Base-by-base conservation (phyloP, 2,888 invertebrate species). In the Lithodes maja region DNA sequence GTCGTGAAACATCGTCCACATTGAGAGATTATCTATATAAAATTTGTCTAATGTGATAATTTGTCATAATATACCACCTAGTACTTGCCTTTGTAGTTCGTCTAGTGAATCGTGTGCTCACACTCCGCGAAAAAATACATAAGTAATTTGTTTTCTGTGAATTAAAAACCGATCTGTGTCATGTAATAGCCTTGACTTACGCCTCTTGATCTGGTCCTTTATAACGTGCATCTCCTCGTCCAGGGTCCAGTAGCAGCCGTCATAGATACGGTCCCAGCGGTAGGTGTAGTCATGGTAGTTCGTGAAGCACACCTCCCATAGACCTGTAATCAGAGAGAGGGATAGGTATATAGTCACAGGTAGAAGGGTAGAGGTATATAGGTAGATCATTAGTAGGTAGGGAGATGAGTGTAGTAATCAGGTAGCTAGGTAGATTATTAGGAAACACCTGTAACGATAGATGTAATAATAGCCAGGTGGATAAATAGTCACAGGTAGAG, bases 161-260 rank as follows among this genome's bases (percentile, higher is more conserved):
- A 33, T 33, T 33, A 33, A 33, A 33, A 33, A 33, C 33, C 33
- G 33, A 33, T 33, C 33, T 33, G 33, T 33, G 33, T 33, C 33
- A 33, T 33, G 33, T 33, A 33, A 33, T 33, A 33, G 33, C 33
- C 33, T 80, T 52, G 86, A 94, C 94, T 94, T 94, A 95, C 95
- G 96, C 85, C 98, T 98, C 92, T 98, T 94, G 2, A 99, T 94
- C 93, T 98, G 96, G 92, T 98, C 97, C 93, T 97, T 96, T 92
- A 99, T 97, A 89, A 98, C 98, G 93, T 98, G 98, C 93, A 98
- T 98, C 94, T 99, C 99, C 94, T 98, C 98, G 94, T 99, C 98
- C 93, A 98, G 98, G 90, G 99, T 97, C 98, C 99, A 99, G 97
- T 98, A 98, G 93, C 99, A 99, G 0, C 97, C 98, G 17, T 95